Conservation (phyloP, 2,888 invertebrate species). For the Harpagoxenus sublaevis region DNA sequence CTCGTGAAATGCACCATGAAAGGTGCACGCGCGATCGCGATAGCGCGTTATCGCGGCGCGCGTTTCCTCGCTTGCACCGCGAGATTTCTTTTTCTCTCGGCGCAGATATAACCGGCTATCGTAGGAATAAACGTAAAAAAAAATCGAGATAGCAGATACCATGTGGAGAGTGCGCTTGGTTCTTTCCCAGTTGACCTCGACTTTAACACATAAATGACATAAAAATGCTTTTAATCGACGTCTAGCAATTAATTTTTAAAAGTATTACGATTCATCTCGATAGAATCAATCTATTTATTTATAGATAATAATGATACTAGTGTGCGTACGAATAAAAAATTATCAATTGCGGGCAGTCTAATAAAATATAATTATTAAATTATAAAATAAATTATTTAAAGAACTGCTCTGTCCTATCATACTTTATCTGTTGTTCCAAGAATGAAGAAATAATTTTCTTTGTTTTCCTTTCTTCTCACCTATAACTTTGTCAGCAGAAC, state of each 20-base stretch:
- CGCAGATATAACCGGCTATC: background rate
- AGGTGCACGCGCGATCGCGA: constrained; percentile 45
- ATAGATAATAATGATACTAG: background rate
- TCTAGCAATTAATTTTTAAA: background rate
- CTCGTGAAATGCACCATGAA: background rate
- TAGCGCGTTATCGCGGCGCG: constrained; percentile 31
- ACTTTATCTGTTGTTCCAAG: background rate
- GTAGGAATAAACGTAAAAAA: background rate
- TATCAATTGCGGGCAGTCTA: background rate
- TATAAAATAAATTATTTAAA: background rate
- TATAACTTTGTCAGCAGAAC: background rate
- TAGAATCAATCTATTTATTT: background rate
- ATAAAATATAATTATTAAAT: background rate
- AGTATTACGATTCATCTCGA: background rate
- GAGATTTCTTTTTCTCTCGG: background rate
- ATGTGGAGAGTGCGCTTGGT: background rate
- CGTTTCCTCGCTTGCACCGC: constrained; percentile 6
- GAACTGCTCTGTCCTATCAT: background rate
- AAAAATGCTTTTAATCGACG: background rate
- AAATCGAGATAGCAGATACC: background rate
- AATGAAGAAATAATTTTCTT: background rate
- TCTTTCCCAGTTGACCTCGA: background rate
- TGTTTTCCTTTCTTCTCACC: background rate
- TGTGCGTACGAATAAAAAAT: background rate
- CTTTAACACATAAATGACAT: background rate